Evolutionary conservation across 2,797 vertebrate genomes (phyloP).

Genomic region (Gila robusta): DNA sequence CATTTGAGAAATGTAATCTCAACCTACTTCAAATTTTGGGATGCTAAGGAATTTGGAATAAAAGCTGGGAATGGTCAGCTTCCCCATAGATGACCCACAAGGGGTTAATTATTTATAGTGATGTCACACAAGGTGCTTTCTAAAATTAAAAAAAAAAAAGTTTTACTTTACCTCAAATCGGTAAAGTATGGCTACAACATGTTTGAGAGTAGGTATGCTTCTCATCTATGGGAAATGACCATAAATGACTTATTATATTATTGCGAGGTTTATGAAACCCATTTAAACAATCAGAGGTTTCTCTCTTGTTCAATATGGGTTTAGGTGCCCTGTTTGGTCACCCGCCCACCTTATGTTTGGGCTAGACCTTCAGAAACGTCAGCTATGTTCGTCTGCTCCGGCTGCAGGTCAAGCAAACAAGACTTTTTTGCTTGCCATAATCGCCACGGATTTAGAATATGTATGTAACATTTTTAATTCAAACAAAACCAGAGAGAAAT

Average conservation of each 20-base stretch:
- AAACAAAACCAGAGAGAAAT: constrained; percentile 41
- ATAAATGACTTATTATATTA: constrained; percentile 14
- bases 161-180: background rate
- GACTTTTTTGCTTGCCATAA: constrained; percentile 55
- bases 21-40: constrained; percentile 13
- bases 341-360: constrained; percentile 59
- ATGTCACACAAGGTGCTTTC: background rate
- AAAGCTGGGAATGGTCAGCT: constrained; percentile 18
- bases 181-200: background rate
- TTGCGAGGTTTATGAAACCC: constrained; percentile 56
- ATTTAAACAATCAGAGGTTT: constrained; percentile 58
- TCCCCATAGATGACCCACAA: constrained; percentile 55
- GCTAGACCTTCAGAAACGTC: constrained; percentile 58
- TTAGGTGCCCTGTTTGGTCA: constrained; percentile 57
- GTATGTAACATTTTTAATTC: constrained; percentile 19
- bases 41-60: constrained; percentile 31
- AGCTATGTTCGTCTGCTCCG: constrained; percentile 53
- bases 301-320: constrained; percentile 60
- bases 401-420: constrained; percentile 63
- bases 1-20: constrained; percentile 10
- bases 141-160: background rate
- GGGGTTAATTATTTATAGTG: background rate
- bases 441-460: constrained; percentile 23
- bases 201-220: background rate
- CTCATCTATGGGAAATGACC: constrained; percentile 57